Conservation (phyloP, 2,113 vertebrate species). For the Prionailurus viverrinus region DNA sequence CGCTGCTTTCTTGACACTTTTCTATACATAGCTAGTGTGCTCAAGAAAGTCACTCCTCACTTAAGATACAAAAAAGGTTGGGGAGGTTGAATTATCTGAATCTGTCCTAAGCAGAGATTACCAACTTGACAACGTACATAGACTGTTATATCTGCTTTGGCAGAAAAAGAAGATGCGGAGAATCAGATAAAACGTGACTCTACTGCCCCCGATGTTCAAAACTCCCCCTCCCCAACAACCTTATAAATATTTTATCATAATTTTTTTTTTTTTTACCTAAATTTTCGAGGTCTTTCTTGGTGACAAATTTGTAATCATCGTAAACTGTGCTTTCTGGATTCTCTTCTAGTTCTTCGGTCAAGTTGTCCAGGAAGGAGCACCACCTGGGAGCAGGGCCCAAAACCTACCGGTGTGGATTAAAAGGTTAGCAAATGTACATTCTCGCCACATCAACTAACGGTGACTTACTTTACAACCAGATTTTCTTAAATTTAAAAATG, state of each 20-base stretch:
- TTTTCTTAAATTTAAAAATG: background rate
- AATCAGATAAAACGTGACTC: background rate
- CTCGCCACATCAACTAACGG: background rate
- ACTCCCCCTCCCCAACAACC: background rate
- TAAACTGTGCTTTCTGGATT: slow-evolving; percentile 98
- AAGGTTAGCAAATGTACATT: background rate
- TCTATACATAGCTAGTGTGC: background rate
- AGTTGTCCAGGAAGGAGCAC: slow-evolving; percentile 98
- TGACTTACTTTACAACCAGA: background rate
- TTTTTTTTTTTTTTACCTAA: slow-evolving; percentile 89
- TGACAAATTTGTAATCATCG: slow-evolving; percentile 99
- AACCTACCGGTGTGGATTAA: slow-evolving; percentile 85
- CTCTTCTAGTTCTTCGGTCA: slow-evolving; percentile 98
- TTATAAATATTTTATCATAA: background rate
- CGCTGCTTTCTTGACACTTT: background rate
- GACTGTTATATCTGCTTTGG: background rate
- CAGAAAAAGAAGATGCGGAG: background rate
- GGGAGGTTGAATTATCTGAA: background rate
- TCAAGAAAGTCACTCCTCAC: background rate
- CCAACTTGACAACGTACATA: background rate
- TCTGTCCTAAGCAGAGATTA: slow-evolving; percentile 3
- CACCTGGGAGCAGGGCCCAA: slow-evolving; percentile 97
- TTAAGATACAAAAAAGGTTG: background rate
- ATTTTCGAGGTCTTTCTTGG: slow-evolving; percentile 96
- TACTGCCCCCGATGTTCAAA: background rate